These are phyloP conservation scores for Drosophila infuscata DNA, from an alignment of 2,888 invertebrate species.

Conservation along the genomic window DNA sequence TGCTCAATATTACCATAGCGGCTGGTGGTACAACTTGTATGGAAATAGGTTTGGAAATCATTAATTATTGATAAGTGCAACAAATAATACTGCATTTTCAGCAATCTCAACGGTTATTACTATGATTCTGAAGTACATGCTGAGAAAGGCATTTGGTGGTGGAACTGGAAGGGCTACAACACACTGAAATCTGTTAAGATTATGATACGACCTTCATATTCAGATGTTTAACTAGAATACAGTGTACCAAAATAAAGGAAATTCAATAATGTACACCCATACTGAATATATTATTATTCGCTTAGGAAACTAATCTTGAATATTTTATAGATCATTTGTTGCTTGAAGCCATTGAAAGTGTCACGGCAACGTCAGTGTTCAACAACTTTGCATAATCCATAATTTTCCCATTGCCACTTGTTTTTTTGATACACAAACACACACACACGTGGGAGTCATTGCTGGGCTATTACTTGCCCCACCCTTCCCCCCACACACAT, in stretches of 20 bases:
- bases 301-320: slow-evolving; percentile 5
- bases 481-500: rapidly evolving
- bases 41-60: slow-evolving; percentile 17
- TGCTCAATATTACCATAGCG: background rate
- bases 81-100: background rate
- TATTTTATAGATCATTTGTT: slow-evolving; percentile 29
- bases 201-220: slow-evolving; percentile 33
- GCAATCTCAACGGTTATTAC: slow-evolving; percentile 41
- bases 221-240: background rate
- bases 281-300: background rate
- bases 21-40: slow-evolving; percentile 13
- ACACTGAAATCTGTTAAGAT: slow-evolving; percentile 27
- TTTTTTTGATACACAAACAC: slow-evolving; percentile 11
- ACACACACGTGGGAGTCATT: slow-evolving; percentile 2
- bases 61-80: background rate
- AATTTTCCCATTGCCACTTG: slow-evolving; percentile 63
- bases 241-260: background rate
- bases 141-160: slow-evolving; percentile 37
- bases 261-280: background rate
- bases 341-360: slow-evolving; percentile 11
- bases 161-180: slow-evolving; percentile 9
- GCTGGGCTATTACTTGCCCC: background rate
- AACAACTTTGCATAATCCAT: slow-evolving; percentile 62
- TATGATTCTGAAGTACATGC: rapidly evolving
- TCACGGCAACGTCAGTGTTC: slow-evolving; percentile 29